These are phyloP conservation scores for Phyllopteryx taeniolatus DNA, from an alignment of 2,113 vertebrate species.

Conservation along the genomic window DNA sequence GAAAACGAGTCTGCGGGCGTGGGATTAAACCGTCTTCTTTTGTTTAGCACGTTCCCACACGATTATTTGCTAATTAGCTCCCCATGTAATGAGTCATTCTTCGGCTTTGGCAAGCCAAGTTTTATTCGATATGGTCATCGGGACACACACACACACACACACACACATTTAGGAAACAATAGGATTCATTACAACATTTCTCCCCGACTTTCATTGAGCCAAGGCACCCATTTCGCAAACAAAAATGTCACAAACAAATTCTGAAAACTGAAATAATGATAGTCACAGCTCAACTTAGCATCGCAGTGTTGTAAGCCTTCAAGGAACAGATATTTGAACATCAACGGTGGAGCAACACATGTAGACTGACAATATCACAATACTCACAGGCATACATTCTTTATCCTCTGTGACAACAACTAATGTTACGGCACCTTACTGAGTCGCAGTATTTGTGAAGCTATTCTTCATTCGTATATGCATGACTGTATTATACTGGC, in stretches of 20 bases:
- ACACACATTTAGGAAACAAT: not conserved
- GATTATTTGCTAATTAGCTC: conserved; percentile 2
- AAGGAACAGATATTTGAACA: not conserved
- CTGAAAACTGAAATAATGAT: no score
- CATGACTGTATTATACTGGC: no score
- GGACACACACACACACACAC: no score
- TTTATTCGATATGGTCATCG: not conserved
- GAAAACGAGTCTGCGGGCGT: not conserved
- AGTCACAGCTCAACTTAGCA: no score
- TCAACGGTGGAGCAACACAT: not conserved
- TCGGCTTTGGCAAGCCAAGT: not conserved
- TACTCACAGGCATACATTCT: not conserved
- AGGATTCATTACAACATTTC: not conserved
- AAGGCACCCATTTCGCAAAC: not conserved
- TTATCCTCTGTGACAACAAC: no score
- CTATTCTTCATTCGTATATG: no score
- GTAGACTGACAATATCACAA: not conserved
- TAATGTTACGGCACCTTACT: no score
- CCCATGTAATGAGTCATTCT: not conserved
- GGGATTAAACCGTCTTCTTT: not conserved
- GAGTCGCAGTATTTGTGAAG: no score
- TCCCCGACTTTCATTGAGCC: not conserved
- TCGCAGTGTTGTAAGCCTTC: no score
- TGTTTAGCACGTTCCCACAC: not conserved
- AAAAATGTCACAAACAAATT: no score